Percentiles rank a stretch among this genome's conserved stretches.
phyloP scores from a whole-genome alignment of 37 sponge, comb jelly and placozoan genomes.

The Eunapius fragilis region DNA sequence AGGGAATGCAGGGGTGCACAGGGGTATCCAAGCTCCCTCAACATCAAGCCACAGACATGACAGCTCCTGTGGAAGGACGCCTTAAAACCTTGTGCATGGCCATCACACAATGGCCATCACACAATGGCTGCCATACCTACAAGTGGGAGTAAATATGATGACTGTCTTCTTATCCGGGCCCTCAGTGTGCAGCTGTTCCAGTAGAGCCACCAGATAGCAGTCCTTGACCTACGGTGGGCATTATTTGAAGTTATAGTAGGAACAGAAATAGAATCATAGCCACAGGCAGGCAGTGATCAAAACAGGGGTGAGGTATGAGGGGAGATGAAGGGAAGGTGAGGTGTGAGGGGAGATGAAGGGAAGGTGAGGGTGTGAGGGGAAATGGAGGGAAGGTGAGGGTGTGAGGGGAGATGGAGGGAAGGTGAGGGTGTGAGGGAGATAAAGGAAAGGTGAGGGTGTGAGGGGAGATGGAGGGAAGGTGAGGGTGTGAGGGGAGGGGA shows the following conservation, averaged over 20 bases:
- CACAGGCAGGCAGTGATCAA: too few relatives aligned
- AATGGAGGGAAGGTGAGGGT: too few relatives aligned
- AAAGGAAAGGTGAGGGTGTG: too few relatives aligned
- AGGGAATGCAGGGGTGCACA: conserved; percentile 92
- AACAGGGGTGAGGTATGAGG: too few relatives aligned
- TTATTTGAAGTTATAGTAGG: neutral
- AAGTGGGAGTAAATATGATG: conserved; percentile 88
- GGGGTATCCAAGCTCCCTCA: conserved; percentile 71
- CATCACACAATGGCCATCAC: neutral
- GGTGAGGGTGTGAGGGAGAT: too few relatives aligned
- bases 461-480: too few relatives aligned
- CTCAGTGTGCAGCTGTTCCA: conserved; percentile 52
- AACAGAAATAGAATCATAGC: too few relatives aligned
- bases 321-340: too few relatives aligned
- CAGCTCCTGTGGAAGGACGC: conserved; percentile 62
- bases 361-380: too few relatives aligned
- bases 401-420: too few relatives aligned
- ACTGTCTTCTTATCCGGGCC: conserved; percentile 68
- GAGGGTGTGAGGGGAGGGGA: too few relatives aligned
- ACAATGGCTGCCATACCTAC: conserved; percentile 72
- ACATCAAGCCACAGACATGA: conserved; percentile 72
- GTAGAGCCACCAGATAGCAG: conserved; percentile 74
- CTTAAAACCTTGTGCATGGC: neutral
- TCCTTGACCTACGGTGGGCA: conserved; percentile 74
- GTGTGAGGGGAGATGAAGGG: too few relatives aligned